Evolutionary conservation across 1,140 invertebrate species (phyloP).

Genomic region (Drosophila lini): DNA sequence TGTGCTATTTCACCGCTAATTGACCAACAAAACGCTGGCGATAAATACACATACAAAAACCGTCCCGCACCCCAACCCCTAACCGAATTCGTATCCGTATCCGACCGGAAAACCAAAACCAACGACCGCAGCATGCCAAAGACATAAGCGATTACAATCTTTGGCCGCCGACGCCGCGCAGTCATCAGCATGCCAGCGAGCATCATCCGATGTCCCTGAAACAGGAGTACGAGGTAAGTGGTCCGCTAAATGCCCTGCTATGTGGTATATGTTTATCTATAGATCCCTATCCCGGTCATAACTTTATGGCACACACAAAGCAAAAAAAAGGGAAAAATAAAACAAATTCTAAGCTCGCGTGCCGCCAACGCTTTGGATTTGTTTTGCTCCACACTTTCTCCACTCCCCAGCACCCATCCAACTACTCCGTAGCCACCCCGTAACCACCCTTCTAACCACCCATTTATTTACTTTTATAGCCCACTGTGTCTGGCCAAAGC

Average conservation of each 20-base stretch:
- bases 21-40: slow-evolving; percentile 46
- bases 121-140: slow-evolving; percentile 85
- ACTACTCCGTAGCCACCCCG: neutral
- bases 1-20: slow-evolving; percentile 29
- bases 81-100: neutral
- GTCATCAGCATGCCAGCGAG: slow-evolving; percentile 83
- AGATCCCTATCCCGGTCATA: slow-evolving; percentile 46
- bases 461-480: slow-evolving; percentile 68
- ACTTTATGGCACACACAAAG: slow-evolving; percentile 40
- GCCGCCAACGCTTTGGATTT: slow-evolving; percentile 55
- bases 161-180: slow-evolving; percentile 87
- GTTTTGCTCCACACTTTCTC: slow-evolving; percentile 36
- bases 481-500: slow-evolving; percentile 51
- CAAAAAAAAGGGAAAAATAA: slow-evolving; percentile 20
- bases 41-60: slow-evolving; percentile 11
- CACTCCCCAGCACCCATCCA: neutral
- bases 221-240: slow-evolving; percentile 87
- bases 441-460: slow-evolving; percentile 22
- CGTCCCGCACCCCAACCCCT: neutral
- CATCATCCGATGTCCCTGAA: slow-evolving; percentile 86
- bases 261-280: slow-evolving; percentile 34
- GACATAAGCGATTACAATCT: slow-evolving; percentile 87
- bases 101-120: slow-evolving; percentile 8
- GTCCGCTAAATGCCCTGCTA: slow-evolving; percentile 1
- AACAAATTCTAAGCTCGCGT: slow-evolving; percentile 79